Conservation (phyloP, 2,797 vertebrate species). For the Buceros bicornis region DNA sequence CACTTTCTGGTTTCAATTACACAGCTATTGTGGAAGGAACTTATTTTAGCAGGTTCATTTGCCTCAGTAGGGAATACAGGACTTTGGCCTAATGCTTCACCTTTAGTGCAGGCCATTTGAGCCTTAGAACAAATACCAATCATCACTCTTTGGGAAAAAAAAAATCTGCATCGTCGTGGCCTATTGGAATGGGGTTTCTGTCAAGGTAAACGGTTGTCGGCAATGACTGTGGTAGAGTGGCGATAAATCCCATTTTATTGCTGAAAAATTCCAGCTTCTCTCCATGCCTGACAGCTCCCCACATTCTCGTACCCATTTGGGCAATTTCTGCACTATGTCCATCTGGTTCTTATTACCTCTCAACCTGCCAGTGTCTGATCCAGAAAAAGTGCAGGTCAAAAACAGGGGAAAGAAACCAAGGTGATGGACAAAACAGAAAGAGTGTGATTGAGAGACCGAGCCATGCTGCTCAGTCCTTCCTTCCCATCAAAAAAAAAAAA, state of each 20-base stretch:
- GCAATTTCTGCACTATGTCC: constrained; percentile 92
- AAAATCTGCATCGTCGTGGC: constrained; percentile 77
- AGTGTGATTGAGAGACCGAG: constrained; percentile 21
- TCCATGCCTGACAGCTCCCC: constrained; percentile 97
- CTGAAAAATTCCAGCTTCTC: constrained; percentile 98
- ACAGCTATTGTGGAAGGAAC: constrained; percentile 94
- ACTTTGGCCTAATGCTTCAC: constrained; percentile 89
- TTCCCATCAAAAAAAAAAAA: background rate
- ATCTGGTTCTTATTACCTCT: constrained; percentile 99
- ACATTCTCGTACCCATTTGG: constrained; percentile 94
- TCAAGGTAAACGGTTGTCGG: constrained; percentile 87
- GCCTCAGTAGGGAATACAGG: constrained; percentile 94
- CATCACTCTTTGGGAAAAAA: constrained; percentile 82
- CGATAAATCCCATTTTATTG: constrained; percentile 99
- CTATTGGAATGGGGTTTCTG: constrained; percentile 86
- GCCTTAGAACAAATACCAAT: constrained; percentile 88
- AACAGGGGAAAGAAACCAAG: constrained; percentile 75
- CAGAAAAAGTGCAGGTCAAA: constrained; percentile 85
- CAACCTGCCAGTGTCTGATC: constrained; percentile 89
- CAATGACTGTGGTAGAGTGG: constrained; percentile 95
- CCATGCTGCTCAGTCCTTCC: background rate
- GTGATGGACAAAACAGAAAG: constrained; percentile 82
- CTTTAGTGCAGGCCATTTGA: constrained; percentile 88
- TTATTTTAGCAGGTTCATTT: constrained; percentile 99
- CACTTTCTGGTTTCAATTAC: constrained; percentile 99